Evolutionary conservation across 2,888 invertebrate species (phyloP), one percentile per base, ranked within the genome.

Genomic region (Noctua janthe): DNA sequence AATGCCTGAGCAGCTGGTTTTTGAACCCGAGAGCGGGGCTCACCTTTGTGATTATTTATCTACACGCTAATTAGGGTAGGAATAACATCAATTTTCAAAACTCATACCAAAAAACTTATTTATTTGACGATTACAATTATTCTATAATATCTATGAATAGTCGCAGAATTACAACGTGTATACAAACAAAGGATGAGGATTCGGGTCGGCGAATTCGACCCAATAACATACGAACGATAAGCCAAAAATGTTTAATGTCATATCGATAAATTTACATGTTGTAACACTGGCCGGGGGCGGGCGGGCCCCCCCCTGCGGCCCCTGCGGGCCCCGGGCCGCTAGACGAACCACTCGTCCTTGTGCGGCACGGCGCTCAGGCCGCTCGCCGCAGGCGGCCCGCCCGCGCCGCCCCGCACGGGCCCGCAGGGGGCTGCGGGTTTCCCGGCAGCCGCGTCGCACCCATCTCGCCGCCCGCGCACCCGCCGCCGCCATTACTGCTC

Each of bases 351-450:
- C 97, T 99, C 99, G 97, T 99, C 99, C 97, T 99, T 99, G 97
- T 98, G 98, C 97, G 97, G 98, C 98, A 98, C 94, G 83, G 94
- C 98, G 98, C 98, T 97, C 97, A 98, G 97, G 98, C 98, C 98
- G 98, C 98, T 98, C 98, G 98, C 98, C 98, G 98, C 98, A 98
- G 98, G 98, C 98, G 98, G 98, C 98, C 98, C 98, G 98, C 98
- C 97, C 97, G 97, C 97, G 97, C 97, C 97, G 97, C 97, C 97
- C 97, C 98, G 97, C 97, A 97, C 97, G 96, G 96, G 96, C 98
- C 98, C 98, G 98, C 99, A 99, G 99, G 99, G 99, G 98, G 98
- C 98, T 98, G 98, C 98, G 98, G 98, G 99, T 99, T 99, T 99
- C 98, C 99, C 99, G 98, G 98, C 97, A 97, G 96, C 93, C 94